Evolutionary conservation across 2,113 vertebrate genomes (phyloP), one percentile per base, ranked within the genome.

Genomic region (Scatophagus argus): DNA sequence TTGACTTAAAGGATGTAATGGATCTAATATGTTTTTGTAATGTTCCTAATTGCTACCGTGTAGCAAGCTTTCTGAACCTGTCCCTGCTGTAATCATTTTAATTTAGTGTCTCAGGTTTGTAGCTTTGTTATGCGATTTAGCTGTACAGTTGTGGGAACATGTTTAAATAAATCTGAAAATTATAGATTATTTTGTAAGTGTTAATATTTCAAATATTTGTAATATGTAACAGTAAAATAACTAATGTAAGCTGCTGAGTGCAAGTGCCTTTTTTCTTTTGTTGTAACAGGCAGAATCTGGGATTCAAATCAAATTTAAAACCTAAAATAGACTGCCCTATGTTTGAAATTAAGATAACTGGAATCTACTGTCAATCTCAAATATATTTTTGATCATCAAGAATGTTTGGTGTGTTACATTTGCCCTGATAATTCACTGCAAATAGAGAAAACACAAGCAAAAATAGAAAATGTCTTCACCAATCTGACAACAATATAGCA

Each of bases 181-280:
- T 84, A 94, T 92, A 87, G 92, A 95, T 91, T 95, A 96, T 97
- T 98, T 99, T 98, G 90, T 95, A 95, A 91, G 77, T 98, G 95
- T 98, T 95, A 93, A 96, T 96, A 97, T 91, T 93, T 92, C 93
- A 82, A 94, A 89, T 96, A 96, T 97, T 99, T 98, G 96, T 97
- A 96, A 95, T 93, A 91, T 94, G 92, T 87, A 91, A 92, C 78
- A 95, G 92, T 96, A 93, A 96, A 97, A 94, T 88, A 90, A 81
- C 55, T 55, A 62, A 65, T 83, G 79, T 58, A 78, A 88, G 93
- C 91, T 89, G 89, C 89, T 93, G 85, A 92, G 74, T 77, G 65
- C 25, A 71, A 65, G 64, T 89, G 85, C 47, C 59, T 88, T 83
- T 87, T 83, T 72, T 76, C 19, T 65, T 49, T 60, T 70, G 19